Conservation (phyloP, 2,888 invertebrate species). For the Drosophila koepferae region DNA sequence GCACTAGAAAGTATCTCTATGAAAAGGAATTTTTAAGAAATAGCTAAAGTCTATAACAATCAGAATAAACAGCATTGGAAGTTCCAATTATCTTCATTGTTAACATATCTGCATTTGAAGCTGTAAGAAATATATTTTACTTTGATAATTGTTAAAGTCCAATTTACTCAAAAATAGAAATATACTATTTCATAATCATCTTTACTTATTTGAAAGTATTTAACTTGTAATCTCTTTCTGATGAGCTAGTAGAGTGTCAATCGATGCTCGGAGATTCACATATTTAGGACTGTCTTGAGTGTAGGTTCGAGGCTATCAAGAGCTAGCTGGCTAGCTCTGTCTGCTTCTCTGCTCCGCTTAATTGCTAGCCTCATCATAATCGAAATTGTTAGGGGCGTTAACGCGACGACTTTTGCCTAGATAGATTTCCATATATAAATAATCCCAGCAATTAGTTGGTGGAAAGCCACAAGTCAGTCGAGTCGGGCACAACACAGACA, state of each 20-base stretch:
- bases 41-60: too few relatives aligned
- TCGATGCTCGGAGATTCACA: background rate
- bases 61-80: too few relatives aligned
- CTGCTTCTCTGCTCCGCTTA: conserved; percentile 20
- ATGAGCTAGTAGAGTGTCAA: conserved; percentile 16
- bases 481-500: conserved; percentile 25
- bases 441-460: conserved; percentile 63
- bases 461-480: conserved; percentile 49
- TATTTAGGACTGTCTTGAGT: conserved; percentile 1
- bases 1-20: background rate
- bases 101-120: too few relatives aligned
- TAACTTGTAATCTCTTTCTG: background rate
- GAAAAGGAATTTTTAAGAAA: background rate
- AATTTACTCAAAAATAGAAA: too few relatives aligned
- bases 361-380: conserved; percentile 40
- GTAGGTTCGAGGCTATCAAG: background rate
- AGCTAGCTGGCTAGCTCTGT: background rate
- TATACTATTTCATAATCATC: background rate
- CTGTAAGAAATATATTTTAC: too few relatives aligned
- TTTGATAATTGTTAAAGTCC: too few relatives aligned
- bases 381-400: conserved; percentile 50
- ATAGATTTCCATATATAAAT: conserved; percentile 74
- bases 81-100: too few relatives aligned
- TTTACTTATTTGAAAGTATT: background rate
- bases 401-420: conserved; percentile 58